phyloP scores from a whole-genome alignment of 2,888 invertebrate genomes.

The Diplolepis rosae region DNA sequence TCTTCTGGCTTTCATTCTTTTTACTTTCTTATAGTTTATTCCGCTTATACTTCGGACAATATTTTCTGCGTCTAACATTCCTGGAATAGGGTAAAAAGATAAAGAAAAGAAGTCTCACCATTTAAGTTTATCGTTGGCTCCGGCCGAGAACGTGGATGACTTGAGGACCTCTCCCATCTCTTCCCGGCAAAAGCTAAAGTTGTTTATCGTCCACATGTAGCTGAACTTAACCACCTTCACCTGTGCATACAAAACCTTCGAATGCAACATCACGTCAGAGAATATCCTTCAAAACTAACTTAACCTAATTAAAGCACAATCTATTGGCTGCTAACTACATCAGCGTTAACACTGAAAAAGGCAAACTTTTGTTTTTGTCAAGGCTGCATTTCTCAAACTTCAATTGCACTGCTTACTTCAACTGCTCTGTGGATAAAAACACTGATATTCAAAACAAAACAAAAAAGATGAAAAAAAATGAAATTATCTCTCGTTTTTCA shows the following conservation, averaged over 20 bases:
- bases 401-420: not conserved
- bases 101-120: constrained; percentile 80
- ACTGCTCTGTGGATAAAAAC: not conserved
- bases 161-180: constrained; percentile 99
- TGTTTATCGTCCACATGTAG: constrained; percentile 99
- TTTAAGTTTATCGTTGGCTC: constrained; percentile 99
- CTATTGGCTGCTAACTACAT: constrained; percentile 40
- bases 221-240: constrained; percentile 99
- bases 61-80: not conserved
- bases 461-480: too few species aligned
- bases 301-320: constrained; percentile 50
- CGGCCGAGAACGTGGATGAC: constrained; percentile 99
- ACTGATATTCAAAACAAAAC: too few species aligned
- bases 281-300: constrained; percentile 52
- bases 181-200: constrained; percentile 99
- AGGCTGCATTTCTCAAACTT: not conserved
- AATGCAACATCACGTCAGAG: constrained; percentile 61
- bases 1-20: too few species aligned
- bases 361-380: not conserved
- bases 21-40: too few species aligned
- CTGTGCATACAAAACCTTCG: constrained; percentile 77
- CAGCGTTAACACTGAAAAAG: constrained; percentile 42
- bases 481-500: too few species aligned
- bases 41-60: not conserved
- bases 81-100: not conserved